Conservation (phyloP, 1,140 invertebrate genomes). For the Cepaea nemoralis region DNA sequence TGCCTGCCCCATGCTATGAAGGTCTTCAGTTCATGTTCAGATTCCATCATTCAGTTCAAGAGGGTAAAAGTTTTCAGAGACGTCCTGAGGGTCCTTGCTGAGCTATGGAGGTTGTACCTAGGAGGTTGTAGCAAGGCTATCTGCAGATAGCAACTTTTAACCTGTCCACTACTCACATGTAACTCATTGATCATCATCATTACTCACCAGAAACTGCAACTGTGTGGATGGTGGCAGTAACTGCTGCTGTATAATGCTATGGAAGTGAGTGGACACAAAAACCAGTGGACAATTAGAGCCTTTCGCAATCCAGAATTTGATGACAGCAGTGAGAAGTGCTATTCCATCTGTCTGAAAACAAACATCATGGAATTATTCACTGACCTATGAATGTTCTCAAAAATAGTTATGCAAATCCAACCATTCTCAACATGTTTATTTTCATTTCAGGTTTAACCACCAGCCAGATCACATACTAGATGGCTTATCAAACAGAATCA, state of each 20-base stretch:
- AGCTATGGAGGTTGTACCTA: too few relatives aligned
- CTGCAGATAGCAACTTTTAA: too few relatives aligned
- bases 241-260: conserved; percentile 76
- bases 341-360: conserved; percentile 78
- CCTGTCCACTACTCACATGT: too few relatives aligned
- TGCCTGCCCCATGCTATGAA: too few relatives aligned
- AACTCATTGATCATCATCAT: neutral
- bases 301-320: conserved; percentile 78
- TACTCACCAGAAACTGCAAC: conserved; percentile 61
- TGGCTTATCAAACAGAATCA: too few relatives aligned
- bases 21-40: too few relatives aligned
- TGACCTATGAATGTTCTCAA: neutral
- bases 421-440: neutral
- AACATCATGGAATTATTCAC: neutral
- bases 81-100: too few relatives aligned
- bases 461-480: too few relatives aligned
- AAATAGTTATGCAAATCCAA: neutral
- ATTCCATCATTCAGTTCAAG: too few relatives aligned
- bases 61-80: too few relatives aligned
- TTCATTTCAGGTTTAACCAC: too few relatives aligned
- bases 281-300: conserved; percentile 79
- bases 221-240: conserved; percentile 62
- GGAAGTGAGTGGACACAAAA: conserved; percentile 84
- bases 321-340: conserved; percentile 78
- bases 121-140: too few relatives aligned